These are phyloP conservation scores for Lamellibrachia columna DNA, from an alignment of 2,888 invertebrate species.

Conservation along the genomic window DNA sequence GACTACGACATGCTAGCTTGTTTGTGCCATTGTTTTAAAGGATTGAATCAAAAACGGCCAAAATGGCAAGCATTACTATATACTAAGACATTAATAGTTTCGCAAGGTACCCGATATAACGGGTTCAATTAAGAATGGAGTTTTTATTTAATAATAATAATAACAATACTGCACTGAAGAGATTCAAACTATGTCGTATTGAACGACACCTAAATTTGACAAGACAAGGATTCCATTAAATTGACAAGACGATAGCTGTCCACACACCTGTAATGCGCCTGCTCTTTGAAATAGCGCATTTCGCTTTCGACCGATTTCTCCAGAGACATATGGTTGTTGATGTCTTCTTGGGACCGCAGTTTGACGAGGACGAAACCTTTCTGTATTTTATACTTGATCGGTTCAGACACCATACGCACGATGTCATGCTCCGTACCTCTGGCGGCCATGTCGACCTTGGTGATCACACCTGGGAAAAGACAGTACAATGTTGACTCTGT, in stretches of 20 bases:
- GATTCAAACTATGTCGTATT: not conserved
- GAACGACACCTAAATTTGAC: not conserved
- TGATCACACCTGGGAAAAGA: slow-evolving; percentile 28
- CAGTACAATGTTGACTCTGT: no score
- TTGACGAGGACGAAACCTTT: slow-evolving; percentile 39
- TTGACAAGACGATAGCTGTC: no score
- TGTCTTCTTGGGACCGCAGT: slow-evolving; percentile 35
- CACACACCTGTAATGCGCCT: not conserved
- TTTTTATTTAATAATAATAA: no score
- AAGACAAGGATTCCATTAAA: no score
- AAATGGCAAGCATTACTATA: no score
- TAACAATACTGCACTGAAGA: no score
- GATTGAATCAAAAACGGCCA: no score
- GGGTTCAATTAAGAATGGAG: no score
- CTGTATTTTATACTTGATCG: slow-evolving; percentile 59
- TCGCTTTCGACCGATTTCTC: slow-evolving; percentile 30
- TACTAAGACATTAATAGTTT: no score
- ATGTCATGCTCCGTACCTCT: slow-evolving; percentile 63
- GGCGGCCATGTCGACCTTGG: slow-evolving; percentile 27
- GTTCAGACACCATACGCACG: slow-evolving; percentile 63
- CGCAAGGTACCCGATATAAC: no score
- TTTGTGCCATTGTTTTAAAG: no score
- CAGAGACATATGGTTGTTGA: slow-evolving; percentile 28
- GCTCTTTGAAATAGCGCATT: slow-evolving; percentile 29
- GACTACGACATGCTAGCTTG: no score